Base-by-base conservation (phyloP, 2,113 vertebrate genomes). In the Herpetotheres cachinnans region DNA sequence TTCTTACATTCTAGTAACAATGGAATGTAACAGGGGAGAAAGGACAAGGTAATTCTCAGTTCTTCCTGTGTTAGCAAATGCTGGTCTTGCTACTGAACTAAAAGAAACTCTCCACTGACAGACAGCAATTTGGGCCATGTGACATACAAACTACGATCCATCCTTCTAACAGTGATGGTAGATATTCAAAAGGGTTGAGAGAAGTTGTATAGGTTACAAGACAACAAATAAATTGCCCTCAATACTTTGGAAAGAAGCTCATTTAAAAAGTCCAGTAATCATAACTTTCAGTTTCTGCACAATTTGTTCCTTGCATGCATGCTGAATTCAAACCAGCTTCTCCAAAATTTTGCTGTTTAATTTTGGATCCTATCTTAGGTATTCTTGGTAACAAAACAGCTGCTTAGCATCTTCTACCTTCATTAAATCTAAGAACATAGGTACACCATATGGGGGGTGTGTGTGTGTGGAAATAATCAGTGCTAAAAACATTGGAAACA, bases 361-460 rank as follows among this genome's bases (percentile, higher is more conserved):
- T 59, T 90, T 19, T 59, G n/a, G 11, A 81, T 70, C 30, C 42
- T n/a, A 13, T 29, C 15, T 90, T 30, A 83, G 24, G 7, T 49
- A 26, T 42, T n/a, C 32, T 44, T 52, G 30, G 32, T 30, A 81
- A 5, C 21, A 87, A 19, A 71, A 22, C 4, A 69, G 17, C 52
- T 77, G 32, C 32, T 84, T 58, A 55, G 27, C 24, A 29, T 6
- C 24, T 84, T 76, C 18, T 58, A 40, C 6, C 4, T 20, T 47
- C 32, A 56, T 30, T 7, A 36, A 46, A 71, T 32, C 62, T 34
- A 76, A 71, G 12, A 47, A 13, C 34, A 29, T 1, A 27, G 11
- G 32, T 52, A 42, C 3, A 67, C 22, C 2, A 0, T 36, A 49
- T 25, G 8, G 6, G 10, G 1, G 2, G n/a, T n/a, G n/a, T n/a